Percentiles rank a stretch among this genome's conserved stretches.
Conservation (phyloP, 2,888 invertebrate species). For the Campoletis raptor region DNA sequence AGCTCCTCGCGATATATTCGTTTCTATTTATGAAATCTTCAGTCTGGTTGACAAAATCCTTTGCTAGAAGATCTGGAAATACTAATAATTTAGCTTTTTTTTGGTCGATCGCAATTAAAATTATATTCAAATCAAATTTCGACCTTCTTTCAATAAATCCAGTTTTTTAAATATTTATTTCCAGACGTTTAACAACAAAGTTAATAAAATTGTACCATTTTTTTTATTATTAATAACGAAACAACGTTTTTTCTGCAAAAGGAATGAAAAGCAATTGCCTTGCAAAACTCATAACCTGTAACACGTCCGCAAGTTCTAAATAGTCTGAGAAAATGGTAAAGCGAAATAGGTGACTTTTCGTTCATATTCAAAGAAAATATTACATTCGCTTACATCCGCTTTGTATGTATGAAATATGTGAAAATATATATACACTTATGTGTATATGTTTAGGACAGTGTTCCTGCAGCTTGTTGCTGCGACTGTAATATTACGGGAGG, state of each 20-base stretch:
- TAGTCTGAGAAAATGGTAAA: neutral
- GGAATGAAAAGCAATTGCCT: neutral
- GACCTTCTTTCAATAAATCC: too few relatives aligned
- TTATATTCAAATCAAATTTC: too few relatives aligned
- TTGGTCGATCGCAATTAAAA: too few relatives aligned
- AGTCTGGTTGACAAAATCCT: too few relatives aligned
- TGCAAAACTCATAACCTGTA: neutral
- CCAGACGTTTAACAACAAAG: too few relatives aligned
- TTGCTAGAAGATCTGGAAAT: too few relatives aligned
- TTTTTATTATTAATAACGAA: neutral
- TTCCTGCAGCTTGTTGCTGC: conserved; percentile 42
- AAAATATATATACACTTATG: neutral
- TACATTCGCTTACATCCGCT: neutral
- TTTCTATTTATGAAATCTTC: too few relatives aligned
- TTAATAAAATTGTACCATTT: too few relatives aligned
- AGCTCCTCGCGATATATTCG: too few relatives aligned
- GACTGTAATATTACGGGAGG: conserved; percentile 18
- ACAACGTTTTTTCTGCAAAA: neutral
- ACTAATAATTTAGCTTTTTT: too few relatives aligned
- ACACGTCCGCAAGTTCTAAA: neutral
- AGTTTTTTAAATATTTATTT: too few relatives aligned
- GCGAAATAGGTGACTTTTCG: neutral
- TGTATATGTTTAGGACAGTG: neutral
- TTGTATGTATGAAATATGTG: neutral
- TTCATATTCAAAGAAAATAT: neutral